Evolutionary conservation across 2,113 vertebrate species (phyloP).

Genomic region (Choloepus hoffmanni): DNA sequence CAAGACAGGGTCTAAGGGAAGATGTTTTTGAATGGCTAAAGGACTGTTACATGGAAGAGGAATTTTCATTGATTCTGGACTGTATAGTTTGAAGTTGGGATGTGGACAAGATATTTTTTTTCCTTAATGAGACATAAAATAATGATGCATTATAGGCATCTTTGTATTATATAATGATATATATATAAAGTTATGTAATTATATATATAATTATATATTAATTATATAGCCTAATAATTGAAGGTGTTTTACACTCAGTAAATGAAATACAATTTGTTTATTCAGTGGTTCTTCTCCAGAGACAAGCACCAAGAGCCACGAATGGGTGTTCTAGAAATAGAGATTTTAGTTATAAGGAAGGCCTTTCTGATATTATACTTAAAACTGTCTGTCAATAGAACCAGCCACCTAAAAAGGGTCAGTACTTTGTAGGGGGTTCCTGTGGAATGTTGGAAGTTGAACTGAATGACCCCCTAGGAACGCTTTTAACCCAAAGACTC

Average conservation of each 20-base stretch:
- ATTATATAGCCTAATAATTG: background rate
- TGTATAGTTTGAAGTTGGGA: background rate
- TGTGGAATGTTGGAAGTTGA: background rate
- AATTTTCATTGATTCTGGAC: background rate
- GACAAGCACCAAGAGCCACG: background rate
- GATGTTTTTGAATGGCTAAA: background rate
- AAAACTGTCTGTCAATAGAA: background rate
- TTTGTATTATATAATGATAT: too few species aligned
- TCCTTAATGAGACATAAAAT: background rate
- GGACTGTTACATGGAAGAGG: background rate
- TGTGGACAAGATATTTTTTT: background rate
- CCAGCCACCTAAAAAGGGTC: background rate
- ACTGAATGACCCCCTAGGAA: background rate
- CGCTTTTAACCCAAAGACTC: background rate
- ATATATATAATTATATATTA: too few species aligned
- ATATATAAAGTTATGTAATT: too few species aligned
- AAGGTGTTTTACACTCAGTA: background rate
- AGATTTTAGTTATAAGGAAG: background rate
- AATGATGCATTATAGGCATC: background rate
- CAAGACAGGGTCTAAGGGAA: background rate
- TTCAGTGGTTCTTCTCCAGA: background rate
- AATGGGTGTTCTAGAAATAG: background rate
- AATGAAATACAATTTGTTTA: background rate
- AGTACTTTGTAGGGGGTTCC: background rate
- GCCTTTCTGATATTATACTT: background rate